A percentile compares a stretch with the other conserved stretches of the same genome.
These are phyloP conservation scores for Adrianichthys oophorus DNA, from an alignment of 2,797 vertebrate species.

Conservation along the genomic window DNA sequence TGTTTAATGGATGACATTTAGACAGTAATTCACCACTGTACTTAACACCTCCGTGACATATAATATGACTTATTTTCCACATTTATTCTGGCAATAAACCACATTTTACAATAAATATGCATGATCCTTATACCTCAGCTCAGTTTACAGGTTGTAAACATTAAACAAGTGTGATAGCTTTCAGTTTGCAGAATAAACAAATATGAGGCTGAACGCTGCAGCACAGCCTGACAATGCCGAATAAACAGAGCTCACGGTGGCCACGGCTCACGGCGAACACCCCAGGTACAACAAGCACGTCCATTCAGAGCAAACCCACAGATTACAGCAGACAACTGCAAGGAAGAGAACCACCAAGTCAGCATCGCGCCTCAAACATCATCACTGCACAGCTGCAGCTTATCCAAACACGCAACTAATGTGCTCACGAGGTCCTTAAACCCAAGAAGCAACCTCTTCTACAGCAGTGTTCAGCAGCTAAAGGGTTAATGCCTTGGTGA, in stretches of 20 bases:
- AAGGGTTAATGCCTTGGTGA: conserved; percentile 52
- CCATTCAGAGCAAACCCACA: too few relatives aligned
- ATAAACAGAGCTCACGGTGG: conserved; percentile 11
- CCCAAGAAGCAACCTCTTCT: conserved; percentile 1
- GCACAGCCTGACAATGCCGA: conserved; percentile 16
- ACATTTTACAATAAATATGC: conserved; percentile 18
- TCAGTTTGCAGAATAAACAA: conserved; percentile 14
- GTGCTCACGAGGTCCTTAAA: not conserved
- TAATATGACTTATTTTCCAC: conserved; percentile 5
- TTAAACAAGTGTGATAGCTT: conserved; percentile 20
- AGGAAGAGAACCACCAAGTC: not conserved
- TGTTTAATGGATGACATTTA: too few relatives aligned
- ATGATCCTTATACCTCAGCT: conserved; percentile 6
- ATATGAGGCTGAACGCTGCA: conserved; percentile 11
- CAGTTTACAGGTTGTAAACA: conserved; percentile 32
- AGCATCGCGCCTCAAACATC: conserved; percentile 13
- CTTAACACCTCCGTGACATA: not conserved
- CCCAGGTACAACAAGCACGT: too few relatives aligned
- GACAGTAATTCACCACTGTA: not conserved
- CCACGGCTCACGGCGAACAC: too few relatives aligned
- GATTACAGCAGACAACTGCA: not conserved
- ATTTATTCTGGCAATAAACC: conserved; percentile 16
- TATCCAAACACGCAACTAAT: conserved; percentile 22
- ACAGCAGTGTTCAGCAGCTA: conserved; percentile 37
- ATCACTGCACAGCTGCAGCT: conserved; percentile 8